A percentile compares a stretch with the other conserved stretches of the same genome.
Evolutionary conservation across 2,888 invertebrate genomes (phyloP).

Genomic region (Perdita meconis): DNA sequence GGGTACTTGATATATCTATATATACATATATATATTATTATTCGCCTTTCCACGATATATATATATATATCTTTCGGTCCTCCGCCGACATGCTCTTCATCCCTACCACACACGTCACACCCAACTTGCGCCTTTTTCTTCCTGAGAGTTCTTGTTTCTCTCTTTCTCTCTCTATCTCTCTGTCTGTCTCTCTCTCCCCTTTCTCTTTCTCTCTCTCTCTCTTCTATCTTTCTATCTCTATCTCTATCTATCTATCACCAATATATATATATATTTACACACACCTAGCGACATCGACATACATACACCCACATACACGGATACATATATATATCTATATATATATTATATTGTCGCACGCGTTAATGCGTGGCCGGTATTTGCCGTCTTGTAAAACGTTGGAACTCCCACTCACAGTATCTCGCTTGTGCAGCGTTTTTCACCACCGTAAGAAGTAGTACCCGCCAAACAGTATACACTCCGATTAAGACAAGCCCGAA

Average conservation of each 20-base stretch:
- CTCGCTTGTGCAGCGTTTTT: conserved; percentile 84
- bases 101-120: conserved; percentile 68
- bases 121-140: conserved; percentile 73
- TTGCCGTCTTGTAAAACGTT: conserved; percentile 81
- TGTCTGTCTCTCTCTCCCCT: not conserved
- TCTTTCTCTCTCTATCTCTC: not conserved
- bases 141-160: conserved; percentile 75
- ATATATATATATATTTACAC: conserved; percentile 37
- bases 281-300: conserved; percentile 12
- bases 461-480: conserved; percentile 77
- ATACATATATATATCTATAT: conserved; percentile 65
- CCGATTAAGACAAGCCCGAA: conserved; percentile 49
- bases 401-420: conserved; percentile 83
- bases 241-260: conserved; percentile 9
- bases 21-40: conserved; percentile 72
- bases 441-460: conserved; percentile 83
- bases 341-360: conserved; percentile 74
- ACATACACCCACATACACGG: conserved; percentile 44
- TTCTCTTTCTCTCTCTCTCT: conserved; percentile 7
- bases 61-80: conserved; percentile 72
- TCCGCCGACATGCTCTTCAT: conserved; percentile 75
- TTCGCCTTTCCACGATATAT: conserved; percentile 72
- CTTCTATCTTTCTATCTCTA: conserved; percentile 20
- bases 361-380: conserved; percentile 73
- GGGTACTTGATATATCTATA: conserved; percentile 73